Base-by-base conservation (phyloP, 2,888 invertebrate species). In the Dimorphilus gyrociliatus region DNA sequence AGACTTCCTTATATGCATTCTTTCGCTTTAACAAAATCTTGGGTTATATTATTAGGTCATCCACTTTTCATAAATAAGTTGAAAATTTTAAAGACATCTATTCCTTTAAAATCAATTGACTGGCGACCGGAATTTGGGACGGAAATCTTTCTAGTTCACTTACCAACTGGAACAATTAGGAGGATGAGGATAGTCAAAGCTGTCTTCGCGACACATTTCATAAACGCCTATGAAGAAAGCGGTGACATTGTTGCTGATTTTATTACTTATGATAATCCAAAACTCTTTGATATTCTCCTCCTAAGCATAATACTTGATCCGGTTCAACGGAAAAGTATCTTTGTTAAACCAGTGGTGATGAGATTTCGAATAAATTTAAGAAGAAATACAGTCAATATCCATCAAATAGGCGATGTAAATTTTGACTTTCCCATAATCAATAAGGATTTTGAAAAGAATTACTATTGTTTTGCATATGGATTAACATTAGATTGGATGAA, bases 1-100 rank as follows among this genome's bases (percentile, higher is more conserved):
- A 37, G 37, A 13, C 40, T 53, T 4, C 54, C 54, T 0, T 56
- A 55, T 35, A 55, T 56, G 54, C 56, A 56, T 34, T 53, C 53
- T 1, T 50, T 56, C 33, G 50, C 49, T 2, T 44, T 48, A 2
- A 51, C 56, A 1, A 15, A 39, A 26, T 40, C 48, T 21, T 50
- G 48, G 32, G 53, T 43, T 14, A 42, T 56, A 23, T 35, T 56
- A 6, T 47, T 54, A 29, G 50, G 48, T 7, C 43, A 45, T 34
- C 55, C 56, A 5, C 44, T 53, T 30, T 52, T 44, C 32, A 42
- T 55, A 7, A 50, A 51, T 36, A 38, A 45, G 4, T 6, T 30
- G 8, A 47, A 48, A 28, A 51, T 53, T 46, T 25, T 50, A 10
- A 25, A 34, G 23, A 42, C 44, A 16, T 47, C 44, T 1, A 39